A percentile compares a stretch with the other conserved stretches of the same genome.
Evolutionary conservation across 2,797 vertebrate genomes (phyloP).

Genomic region (Xenentodon cancila): DNA sequence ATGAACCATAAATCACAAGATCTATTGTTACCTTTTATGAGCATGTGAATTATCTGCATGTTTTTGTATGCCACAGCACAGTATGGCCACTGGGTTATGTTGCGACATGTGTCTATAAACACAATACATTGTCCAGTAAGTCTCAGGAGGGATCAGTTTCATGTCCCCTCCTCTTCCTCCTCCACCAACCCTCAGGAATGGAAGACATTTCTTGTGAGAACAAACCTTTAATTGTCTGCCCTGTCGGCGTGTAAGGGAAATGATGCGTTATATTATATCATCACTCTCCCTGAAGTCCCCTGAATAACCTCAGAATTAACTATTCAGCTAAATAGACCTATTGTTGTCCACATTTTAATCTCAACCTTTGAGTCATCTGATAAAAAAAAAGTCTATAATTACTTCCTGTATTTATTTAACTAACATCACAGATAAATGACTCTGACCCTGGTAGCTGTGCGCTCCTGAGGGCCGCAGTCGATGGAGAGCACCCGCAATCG

Average conservation of each 20-base stretch:
- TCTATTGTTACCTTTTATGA: constrained; percentile 59
- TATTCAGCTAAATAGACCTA: constrained; percentile 69
- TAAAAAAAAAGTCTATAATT: constrained; percentile 55
- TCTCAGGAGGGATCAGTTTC: constrained; percentile 66
- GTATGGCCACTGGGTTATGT: constrained; percentile 13
- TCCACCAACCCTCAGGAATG: constrained; percentile 63
- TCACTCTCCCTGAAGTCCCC: constrained; percentile 68
- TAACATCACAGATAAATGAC: constrained; percentile 52
- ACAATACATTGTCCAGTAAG: constrained; percentile 54
- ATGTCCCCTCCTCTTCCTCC: constrained; percentile 48
- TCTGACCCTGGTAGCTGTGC: constrained; percentile 18
- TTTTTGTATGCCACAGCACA: constrained; percentile 19
- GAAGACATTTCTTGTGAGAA: constrained; percentile 75
- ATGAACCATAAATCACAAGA: constrained; percentile 52
- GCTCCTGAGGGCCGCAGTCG: constrained; percentile 48
- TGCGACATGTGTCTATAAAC: constrained; percentile 62
- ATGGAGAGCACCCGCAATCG: constrained; percentile 58
- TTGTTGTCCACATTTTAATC: constrained; percentile 68
- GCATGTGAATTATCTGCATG: constrained; percentile 34
- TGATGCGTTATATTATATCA: constrained; percentile 80
- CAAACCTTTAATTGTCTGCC: constrained; percentile 80
- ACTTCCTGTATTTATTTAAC: constrained; percentile 41
- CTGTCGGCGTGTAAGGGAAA: constrained; percentile 75
- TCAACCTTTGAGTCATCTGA: constrained; percentile 60
- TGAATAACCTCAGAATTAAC: constrained; percentile 68